phyloP scores from a whole-genome alignment of 2,888 invertebrate species.

The Limnephilus rhombicus region DNA sequence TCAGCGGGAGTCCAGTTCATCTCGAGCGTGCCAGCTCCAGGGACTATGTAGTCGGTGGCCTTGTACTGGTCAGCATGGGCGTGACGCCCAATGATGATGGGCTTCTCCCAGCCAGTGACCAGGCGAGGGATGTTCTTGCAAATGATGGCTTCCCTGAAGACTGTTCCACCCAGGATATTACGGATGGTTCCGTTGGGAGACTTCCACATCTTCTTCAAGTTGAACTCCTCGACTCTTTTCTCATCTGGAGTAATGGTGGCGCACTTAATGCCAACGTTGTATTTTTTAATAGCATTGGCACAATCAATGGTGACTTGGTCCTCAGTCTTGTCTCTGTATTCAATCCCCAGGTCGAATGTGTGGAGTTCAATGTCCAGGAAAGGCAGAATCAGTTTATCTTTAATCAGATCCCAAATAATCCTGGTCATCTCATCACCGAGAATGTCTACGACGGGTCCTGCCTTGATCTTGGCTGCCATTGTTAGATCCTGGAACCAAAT shows the following conservation, averaged over 20 bases:
- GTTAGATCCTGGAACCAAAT: conserved; percentile 64
- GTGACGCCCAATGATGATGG: conserved; percentile 98
- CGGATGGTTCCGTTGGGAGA: conserved; percentile 93
- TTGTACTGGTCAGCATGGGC: conserved; percentile 99
- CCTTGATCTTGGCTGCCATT: conserved; percentile 83
- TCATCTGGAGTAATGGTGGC: conserved; percentile 99
- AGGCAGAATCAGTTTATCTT: conserved; percentile 96
- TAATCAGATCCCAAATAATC: conserved; percentile 99
- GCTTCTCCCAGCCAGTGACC: conserved; percentile 96
- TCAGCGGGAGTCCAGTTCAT: conserved; percentile 86
- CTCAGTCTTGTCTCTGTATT: conserved; percentile 94
- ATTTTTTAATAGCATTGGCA: conserved; percentile 96
- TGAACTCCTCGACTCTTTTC: conserved; percentile 94
- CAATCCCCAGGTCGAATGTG: conserved; percentile 95
- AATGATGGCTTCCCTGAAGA: conserved; percentile 91
- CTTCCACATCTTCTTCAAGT: conserved; percentile 93
- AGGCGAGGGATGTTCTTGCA: conserved; percentile 96
- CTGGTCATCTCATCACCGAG: conserved; percentile 98
- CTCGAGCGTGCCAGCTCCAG: conserved; percentile 92
- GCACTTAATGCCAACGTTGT: conserved; percentile 99
- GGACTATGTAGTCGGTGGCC: conserved; percentile 97
- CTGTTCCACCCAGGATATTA: conserved; percentile 90
- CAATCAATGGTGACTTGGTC: conserved; percentile 98
- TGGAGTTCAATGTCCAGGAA: conserved; percentile 97
- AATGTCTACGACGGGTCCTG: conserved; percentile 94